A percentile compares a stretch with the other conserved stretches of the same genome.
phyloP scores from a whole-genome alignment of 2,888 invertebrate genomes.

The Caenorhabditis sp. region DNA sequence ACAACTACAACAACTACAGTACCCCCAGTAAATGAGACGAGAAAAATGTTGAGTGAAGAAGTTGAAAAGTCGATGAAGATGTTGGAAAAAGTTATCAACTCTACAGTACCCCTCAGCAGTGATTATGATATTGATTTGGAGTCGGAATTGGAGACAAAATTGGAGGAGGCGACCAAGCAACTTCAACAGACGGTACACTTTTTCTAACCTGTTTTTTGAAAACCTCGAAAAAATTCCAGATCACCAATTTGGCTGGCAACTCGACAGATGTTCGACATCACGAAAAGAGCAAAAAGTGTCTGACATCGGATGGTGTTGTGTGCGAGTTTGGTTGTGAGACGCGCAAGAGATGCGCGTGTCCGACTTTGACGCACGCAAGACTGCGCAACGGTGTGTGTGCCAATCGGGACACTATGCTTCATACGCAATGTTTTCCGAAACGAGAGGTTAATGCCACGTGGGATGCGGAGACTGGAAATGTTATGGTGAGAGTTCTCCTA shows the following conservation, averaged over 20 bases:
- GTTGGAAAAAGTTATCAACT: slow-evolving; percentile 27
- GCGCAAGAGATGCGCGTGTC: slow-evolving; percentile 53
- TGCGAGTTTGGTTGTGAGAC: slow-evolving; percentile 61
- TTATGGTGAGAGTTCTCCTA: slow-evolving; percentile 30
- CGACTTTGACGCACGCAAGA: slow-evolving; percentile 36
- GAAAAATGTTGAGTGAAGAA: slow-evolving; percentile 22
- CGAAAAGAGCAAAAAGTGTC: slow-evolving; percentile 47
- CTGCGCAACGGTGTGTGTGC: slow-evolving; percentile 39
- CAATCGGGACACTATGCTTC: slow-evolving; percentile 28
- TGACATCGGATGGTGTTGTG: slow-evolving; percentile 52
- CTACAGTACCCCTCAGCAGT: slow-evolving; percentile 10
- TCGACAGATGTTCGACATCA: slow-evolving; percentile 31
- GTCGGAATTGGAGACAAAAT: slow-evolving; percentile 12
- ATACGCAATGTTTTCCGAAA: slow-evolving; percentile 40
- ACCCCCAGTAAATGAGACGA: neutral
- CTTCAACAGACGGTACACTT: slow-evolving; percentile 28
- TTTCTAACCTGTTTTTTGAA: neutral
- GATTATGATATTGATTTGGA: slow-evolving; percentile 2
- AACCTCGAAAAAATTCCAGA: slow-evolving; percentile 9
- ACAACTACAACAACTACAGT: neutral
- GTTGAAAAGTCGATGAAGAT: slow-evolving; percentile 28
- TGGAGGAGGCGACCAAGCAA: slow-evolving; percentile 31
- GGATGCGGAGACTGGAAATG: slow-evolving; percentile 49
- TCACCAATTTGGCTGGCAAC: slow-evolving; percentile 30
- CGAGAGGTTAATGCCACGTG: slow-evolving; percentile 50